phyloP scores from a whole-genome alignment of 2,888 invertebrate species.

The Rhagophthalmus giganteus region DNA sequence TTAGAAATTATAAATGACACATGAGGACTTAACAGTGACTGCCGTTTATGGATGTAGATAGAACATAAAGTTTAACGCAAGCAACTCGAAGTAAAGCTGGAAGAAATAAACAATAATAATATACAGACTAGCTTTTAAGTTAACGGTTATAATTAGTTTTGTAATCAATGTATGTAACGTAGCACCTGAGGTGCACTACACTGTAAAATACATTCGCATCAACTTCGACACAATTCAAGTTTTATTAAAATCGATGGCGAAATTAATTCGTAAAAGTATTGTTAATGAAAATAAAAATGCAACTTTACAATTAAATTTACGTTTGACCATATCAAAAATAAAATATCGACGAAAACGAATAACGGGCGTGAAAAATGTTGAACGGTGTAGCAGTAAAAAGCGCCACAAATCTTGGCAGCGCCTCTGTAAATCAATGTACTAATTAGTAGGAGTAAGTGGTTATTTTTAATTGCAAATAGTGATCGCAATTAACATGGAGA shows the following conservation, averaged over 20 bases:
- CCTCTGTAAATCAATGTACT: conserved; percentile 40
- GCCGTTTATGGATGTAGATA: background rate
- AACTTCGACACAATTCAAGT: background rate
- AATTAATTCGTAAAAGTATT: too few species aligned
- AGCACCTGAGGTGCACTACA: conserved; percentile 46
- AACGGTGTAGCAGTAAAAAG: conserved; percentile 33
- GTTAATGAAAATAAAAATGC: too few species aligned
- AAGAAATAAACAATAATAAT: conserved; percentile 49
- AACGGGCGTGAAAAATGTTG: too few species aligned
- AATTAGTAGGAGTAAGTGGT: conserved; percentile 38
- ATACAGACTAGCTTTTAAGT: conserved; percentile 49
- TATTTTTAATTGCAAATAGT: conserved; percentile 45
- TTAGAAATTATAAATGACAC: conserved; percentile 7
- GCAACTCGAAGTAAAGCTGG: conserved; percentile 19
- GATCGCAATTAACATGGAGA: conserved; percentile 40
- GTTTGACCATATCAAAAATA: too few species aligned
- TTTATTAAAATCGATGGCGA: too few species aligned
- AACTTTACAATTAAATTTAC: too few species aligned
- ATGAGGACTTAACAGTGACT: background rate
- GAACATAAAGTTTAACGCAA: conserved; percentile 18
- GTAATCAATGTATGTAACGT: conserved; percentile 49
- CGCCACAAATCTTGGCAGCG: conserved; percentile 35
- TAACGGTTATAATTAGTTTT: conserved; percentile 53
- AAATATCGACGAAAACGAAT: too few species aligned
- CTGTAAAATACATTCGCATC: conserved; percentile 15